Evolutionary conservation across 1,140 invertebrate species (phyloP).

Genomic region (Drosophila melanica): DNA sequence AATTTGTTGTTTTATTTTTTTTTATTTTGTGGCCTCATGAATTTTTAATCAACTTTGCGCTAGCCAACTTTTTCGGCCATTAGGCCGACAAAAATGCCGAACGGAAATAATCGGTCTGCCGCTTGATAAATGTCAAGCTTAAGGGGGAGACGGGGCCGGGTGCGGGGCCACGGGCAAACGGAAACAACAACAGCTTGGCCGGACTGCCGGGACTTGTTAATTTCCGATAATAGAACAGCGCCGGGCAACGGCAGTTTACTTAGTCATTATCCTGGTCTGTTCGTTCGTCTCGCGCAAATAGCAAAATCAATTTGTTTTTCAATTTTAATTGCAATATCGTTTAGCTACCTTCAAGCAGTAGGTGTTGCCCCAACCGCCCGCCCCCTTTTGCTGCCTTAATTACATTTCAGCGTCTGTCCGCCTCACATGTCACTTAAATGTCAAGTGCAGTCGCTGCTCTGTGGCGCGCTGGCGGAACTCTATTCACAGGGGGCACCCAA

Average conservation of each 20-base stretch:
- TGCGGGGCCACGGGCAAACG: too few species aligned
- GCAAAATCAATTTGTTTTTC: slow-evolving; percentile 59
- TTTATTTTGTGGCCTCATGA: slow-evolving; percentile 40
- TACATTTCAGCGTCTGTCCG: slow-evolving; percentile 56
- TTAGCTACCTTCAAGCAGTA: slow-evolving; percentile 41
- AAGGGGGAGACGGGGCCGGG: too few species aligned
- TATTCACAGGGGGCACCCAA: slow-evolving; percentile 16
- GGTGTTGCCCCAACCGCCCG: background rate
- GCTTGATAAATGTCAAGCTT: slow-evolving; percentile 52
- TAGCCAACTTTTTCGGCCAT: slow-evolving; percentile 44
- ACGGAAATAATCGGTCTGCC: slow-evolving; percentile 37
- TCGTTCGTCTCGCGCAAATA: slow-evolving; percentile 41
- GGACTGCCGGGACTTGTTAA: slow-evolving; percentile 6
- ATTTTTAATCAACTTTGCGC: slow-evolving; percentile 61
- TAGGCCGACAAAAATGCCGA: slow-evolving; percentile 55
- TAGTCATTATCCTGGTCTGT: slow-evolving; percentile 45
- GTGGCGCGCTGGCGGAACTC: background rate
- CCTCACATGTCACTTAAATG: slow-evolving; percentile 67
- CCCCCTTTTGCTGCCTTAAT: slow-evolving; percentile 40
- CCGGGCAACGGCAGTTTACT: slow-evolving; percentile 32
- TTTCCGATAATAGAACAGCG: slow-evolving; percentile 22
- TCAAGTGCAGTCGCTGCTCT: slow-evolving; percentile 54
- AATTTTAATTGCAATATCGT: slow-evolving; percentile 71
- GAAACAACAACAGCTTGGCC: slow-evolving; percentile 5
- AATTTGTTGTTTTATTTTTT: background rate